Conservation (phyloP, 2,888 invertebrate species). For the Pilophorus perplexus region DNA sequence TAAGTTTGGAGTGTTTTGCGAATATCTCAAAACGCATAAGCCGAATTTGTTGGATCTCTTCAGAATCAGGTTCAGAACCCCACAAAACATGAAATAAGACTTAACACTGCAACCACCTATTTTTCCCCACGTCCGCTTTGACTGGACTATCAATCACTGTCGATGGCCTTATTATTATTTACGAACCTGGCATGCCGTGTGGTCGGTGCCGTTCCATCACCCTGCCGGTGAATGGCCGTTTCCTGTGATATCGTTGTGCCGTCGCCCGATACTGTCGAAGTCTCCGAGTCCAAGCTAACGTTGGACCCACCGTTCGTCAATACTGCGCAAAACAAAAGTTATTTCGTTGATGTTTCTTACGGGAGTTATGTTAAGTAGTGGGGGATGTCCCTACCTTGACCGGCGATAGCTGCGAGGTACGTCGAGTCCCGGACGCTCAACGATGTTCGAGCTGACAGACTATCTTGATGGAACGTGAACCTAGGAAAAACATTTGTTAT, state of each 20-base stretch:
- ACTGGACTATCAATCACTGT: no score
- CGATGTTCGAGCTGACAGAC: constrained; percentile 67
- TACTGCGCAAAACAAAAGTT: constrained; percentile 52
- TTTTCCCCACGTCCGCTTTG: no score
- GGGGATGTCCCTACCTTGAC: constrained; percentile 57
- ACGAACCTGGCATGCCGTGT: constrained; percentile 50
- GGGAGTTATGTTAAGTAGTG: not conserved
- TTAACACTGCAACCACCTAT: no score
- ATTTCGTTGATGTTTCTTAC: not conserved
- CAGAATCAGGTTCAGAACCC: no score
- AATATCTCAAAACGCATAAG: no score
- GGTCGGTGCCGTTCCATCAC: constrained; percentile 45
- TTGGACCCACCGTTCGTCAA: constrained; percentile 72
- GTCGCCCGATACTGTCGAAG: constrained; percentile 67
- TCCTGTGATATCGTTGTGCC: constrained; percentile 60
- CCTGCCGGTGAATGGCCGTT: constrained; percentile 59
- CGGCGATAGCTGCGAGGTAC: constrained; percentile 69
- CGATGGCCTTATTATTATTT: no score
- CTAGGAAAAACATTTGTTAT: constrained; percentile 51
- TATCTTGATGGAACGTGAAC: constrained; percentile 71
- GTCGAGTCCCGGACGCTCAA: constrained; percentile 73
- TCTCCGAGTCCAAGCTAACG: constrained; percentile 69
- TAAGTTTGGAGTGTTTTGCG: no score
- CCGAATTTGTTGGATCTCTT: no score
- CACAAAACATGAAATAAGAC: no score